phyloP scores from a whole-genome alignment of 2,888 invertebrate genomes.

The Poecilobothrus nobilitatus region DNA sequence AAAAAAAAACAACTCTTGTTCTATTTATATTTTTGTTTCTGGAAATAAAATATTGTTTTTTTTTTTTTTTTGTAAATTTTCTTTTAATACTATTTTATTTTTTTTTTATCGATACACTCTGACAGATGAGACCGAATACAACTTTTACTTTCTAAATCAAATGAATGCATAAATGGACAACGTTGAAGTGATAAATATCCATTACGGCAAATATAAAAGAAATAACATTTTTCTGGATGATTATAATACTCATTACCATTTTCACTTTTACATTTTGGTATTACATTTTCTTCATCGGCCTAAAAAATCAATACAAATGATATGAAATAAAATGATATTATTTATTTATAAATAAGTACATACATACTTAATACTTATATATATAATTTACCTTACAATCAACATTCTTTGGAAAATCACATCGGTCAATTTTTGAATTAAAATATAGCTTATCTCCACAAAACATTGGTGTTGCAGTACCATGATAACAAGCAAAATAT shows the following conservation, averaged over 20 bases:
- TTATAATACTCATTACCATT: conserved; percentile 31
- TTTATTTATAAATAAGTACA: too few relatives aligned
- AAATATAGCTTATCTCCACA: conserved; percentile 35
- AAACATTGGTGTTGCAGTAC: conserved; percentile 29
- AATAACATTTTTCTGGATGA: conserved; percentile 37
- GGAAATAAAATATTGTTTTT: too few relatives aligned
- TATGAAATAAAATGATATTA: too few relatives aligned
- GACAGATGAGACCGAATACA: conserved; percentile 30
- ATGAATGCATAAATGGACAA: conserved; percentile 37
- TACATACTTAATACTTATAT: neutral
- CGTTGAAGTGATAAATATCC: conserved; percentile 38
- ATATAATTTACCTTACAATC: conserved; percentile 31
- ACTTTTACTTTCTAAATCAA: conserved; percentile 33
- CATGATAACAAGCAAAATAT: conserved; percentile 35
- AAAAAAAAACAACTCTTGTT: too few relatives aligned
- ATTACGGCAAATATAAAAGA: conserved; percentile 35
- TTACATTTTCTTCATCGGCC: conserved; percentile 22
- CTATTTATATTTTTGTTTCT: too few relatives aligned
- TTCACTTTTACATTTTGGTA: conserved; percentile 29
- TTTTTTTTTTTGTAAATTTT: too few relatives aligned
- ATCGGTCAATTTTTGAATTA: conserved; percentile 31
- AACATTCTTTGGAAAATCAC: conserved; percentile 34
- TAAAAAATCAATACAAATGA: conserved; percentile 17
- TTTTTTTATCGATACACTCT: conserved; percentile 26
- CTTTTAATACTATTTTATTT: neutral